Percentiles rank a stretch among this genome's conserved stretches.
Evolutionary conservation across 2,113 vertebrate genomes (phyloP).

Genomic region (Neogobius melanostomus): DNA sequence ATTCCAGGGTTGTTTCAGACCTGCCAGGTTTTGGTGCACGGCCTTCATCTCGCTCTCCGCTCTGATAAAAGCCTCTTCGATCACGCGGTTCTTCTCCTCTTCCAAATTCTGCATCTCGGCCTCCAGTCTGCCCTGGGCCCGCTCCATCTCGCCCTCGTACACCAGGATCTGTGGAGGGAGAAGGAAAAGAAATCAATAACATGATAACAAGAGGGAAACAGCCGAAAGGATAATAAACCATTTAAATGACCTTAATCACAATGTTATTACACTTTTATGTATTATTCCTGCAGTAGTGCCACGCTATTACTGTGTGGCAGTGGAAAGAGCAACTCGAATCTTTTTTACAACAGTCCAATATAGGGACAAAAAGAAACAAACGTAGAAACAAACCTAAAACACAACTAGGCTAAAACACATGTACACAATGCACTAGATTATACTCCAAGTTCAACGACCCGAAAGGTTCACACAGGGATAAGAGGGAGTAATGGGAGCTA

Average conservation of each 20-base stretch:
- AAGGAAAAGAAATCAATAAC: not conserved
- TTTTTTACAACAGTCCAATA: too few species aligned
- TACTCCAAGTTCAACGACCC: not conserved
- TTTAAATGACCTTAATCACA: too few species aligned
- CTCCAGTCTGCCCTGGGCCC: constrained; percentile 87
- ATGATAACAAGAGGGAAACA: not conserved
- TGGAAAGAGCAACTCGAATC: too few species aligned
- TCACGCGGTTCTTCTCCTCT: constrained; percentile 92
- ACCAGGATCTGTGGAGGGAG: constrained; percentile 78
- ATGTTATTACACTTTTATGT: too few species aligned
- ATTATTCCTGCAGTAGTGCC: too few species aligned
- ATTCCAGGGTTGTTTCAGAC: constrained; percentile 60
- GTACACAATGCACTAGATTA: too few species aligned
- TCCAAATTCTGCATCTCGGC: constrained; percentile 91
- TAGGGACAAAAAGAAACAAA: too few species aligned
- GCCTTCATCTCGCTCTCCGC: constrained; percentile 97
- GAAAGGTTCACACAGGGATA: not conserved
- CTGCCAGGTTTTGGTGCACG: constrained; percentile 94
- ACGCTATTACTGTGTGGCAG: too few species aligned
- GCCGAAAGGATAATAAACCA: too few species aligned
- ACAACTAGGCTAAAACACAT: not conserved
- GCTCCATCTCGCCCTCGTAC: constrained; percentile 89
- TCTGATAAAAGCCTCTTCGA: constrained; percentile 89
- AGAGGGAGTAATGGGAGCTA: not conserved
- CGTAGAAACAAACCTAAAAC: too few species aligned